phyloP scores from a whole-genome alignment of 2,797 vertebrate genomes.

The Coregonus ussuriensis region DNA sequence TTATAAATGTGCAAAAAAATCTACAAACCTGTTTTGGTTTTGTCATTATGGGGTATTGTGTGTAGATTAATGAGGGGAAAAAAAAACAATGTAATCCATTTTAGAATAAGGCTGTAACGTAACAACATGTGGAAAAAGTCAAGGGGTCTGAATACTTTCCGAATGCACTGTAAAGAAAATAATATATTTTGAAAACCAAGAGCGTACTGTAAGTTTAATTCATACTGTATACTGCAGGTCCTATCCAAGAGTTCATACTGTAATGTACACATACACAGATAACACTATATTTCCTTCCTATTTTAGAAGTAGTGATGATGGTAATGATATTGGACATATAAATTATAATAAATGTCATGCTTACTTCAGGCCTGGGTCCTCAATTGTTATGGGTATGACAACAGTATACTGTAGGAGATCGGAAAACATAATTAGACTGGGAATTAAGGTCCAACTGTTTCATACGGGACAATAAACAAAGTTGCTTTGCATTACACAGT shows the following conservation, averaged over 20 bases:
- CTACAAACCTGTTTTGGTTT: too few relatives aligned
- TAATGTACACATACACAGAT: neutral
- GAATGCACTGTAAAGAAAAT: neutral
- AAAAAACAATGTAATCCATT: too few relatives aligned
- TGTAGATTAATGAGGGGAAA: too few relatives aligned
- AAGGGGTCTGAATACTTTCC: too few relatives aligned
- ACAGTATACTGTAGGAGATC: slow-evolving; percentile 70
- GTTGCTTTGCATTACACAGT: neutral
- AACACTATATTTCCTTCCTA: neutral
- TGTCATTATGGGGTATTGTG: too few relatives aligned
- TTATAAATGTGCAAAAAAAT: too few relatives aligned
- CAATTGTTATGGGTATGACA: slow-evolving; percentile 55
- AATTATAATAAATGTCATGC: slow-evolving; percentile 29
- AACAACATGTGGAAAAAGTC: too few relatives aligned
- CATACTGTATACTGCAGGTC: neutral
- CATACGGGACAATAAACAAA: neutral
- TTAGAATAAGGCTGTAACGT: too few relatives aligned
- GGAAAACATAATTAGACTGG: neutral
- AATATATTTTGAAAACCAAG: too few relatives aligned
- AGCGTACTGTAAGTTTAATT: too few relatives aligned
- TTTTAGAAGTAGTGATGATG: neutral
- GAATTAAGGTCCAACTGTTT: neutral
- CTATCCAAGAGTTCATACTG: neutral
- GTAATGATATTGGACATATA: neutral
- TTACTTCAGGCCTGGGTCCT: slow-evolving; percentile 71